Conservation (phyloP, 2,113 vertebrate genomes). For the Anoura caudifer region DNA sequence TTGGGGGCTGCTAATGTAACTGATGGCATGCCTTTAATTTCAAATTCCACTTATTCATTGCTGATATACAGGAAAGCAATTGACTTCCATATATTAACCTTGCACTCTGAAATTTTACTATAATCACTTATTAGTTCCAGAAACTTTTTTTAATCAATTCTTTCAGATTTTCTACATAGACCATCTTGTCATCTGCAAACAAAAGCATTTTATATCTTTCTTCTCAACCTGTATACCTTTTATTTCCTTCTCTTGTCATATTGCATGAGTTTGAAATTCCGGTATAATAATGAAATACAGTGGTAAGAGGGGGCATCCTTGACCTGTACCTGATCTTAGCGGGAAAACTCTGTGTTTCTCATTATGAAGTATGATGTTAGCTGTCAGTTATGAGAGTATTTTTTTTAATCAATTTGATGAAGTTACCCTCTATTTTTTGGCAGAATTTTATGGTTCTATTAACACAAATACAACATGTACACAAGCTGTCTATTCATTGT, state of each 20-base stretch:
- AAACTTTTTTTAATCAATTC: not conserved
- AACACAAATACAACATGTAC: not conserved
- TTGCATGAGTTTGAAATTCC: not conserved
- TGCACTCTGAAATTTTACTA: not conserved
- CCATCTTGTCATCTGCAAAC: not conserved
- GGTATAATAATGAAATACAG: not conserved
- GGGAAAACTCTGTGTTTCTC: not conserved
- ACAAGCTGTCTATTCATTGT: not conserved
- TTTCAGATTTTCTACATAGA: not conserved
- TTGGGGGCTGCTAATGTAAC: not conserved
- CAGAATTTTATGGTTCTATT: not conserved
- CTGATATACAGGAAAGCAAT: not conserved
- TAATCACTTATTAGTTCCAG: not conserved
- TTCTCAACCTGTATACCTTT: not conserved
- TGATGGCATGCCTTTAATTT: not conserved
- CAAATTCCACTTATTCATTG: not conserved
- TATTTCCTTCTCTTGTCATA: not conserved
- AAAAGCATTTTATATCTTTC: not conserved
- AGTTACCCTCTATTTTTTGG: not conserved
- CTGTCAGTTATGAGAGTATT: not conserved
- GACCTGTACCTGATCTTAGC: not conserved
- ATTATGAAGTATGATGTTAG: not conserved
- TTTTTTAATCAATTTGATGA: not conserved
- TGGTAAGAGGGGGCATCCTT: not conserved
- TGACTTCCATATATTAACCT: not conserved